phyloP scores from a whole-genome alignment of 2,113 vertebrate species.

The Cavia porcellus region DNA sequence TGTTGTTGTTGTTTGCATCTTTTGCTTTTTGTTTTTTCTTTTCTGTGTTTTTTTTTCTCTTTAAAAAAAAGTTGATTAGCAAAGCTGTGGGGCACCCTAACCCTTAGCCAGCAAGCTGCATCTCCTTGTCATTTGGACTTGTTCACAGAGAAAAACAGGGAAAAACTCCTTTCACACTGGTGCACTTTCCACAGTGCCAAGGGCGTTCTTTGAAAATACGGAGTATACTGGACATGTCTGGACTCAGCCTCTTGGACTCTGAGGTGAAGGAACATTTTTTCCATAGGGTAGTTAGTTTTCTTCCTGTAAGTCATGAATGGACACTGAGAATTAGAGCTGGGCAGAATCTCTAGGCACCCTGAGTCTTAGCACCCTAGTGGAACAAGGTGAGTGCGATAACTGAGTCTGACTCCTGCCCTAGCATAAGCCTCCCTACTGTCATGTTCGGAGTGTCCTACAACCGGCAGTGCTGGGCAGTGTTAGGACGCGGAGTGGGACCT shows the following conservation, averaged over 20 bases:
- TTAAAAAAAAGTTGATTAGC: too few relatives aligned
- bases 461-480: neutral
- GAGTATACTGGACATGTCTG: neutral
- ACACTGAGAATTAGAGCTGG: neutral
- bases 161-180: neutral
- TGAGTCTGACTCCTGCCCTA: neutral
- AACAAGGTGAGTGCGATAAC: neutral
- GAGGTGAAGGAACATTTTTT: neutral
- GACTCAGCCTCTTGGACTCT: neutral
- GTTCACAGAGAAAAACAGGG: neutral
- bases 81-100: too few relatives aligned
- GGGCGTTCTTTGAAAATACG: neutral
- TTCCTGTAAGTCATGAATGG: neutral
- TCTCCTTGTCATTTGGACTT: neutral
- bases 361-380: neutral
- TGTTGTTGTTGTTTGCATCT: too few relatives aligned
- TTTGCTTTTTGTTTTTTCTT: too few relatives aligned
- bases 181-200: neutral
- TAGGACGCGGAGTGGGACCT: neutral
- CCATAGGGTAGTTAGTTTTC: neutral
- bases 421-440: neutral
- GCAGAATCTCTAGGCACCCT: neutral
- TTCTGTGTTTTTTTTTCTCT: too few relatives aligned
- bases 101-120: neutral
- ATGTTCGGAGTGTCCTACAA: fast-evolving